Evolutionary conservation across 2,888 invertebrate genomes (phyloP), one percentile per base, ranked within the genome.

Genomic region (Aleiodes testaceus): DNA sequence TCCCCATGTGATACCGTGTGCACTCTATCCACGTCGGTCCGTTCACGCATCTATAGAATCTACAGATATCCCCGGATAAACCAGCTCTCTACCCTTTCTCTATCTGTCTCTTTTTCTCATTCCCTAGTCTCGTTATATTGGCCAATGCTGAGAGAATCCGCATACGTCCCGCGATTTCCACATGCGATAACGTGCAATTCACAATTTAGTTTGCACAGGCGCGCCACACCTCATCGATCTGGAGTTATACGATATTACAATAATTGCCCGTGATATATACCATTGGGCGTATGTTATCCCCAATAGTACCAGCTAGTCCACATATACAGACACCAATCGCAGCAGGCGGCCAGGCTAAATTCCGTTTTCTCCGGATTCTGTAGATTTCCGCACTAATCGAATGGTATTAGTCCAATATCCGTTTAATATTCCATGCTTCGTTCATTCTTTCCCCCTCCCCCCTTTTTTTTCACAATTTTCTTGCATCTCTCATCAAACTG

Each of bases 171-270:
- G 49, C 68, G 59, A 67, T 73, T 73, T 64, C 70, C 74, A 72
- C 74, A 77, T 75, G 75, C 75, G 70, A 61, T 69, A 70, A 63
- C 69, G 47, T 70, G 71, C 65, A 70, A 74, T 77, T 74, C 55
- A 74, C 74, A 74, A 73, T 77, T 77, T 73, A 72, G 74, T 75
- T 75, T 74, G 72, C 70, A 77, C 73, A 73, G 70, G 73, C 75
- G 77, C 74, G 68, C 47, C 50, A 20, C 61, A 65, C 20, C 52
- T 59, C 61, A 66, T 65, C 70, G 65, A 70, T 73, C 63, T 71
- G 20, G 44, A 52, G 52, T 71, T 67, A 45, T 65, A 59, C 42
- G 18, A 61, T 61, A 71, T 71, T 71, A 67, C 61, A 63, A 71
- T 71, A 67, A 61, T 71, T 71, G 44, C 49, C 30, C 1, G 36